Base-by-base conservation (phyloP, 2,797 vertebrate species). In the Myotis planiceps region DNA sequence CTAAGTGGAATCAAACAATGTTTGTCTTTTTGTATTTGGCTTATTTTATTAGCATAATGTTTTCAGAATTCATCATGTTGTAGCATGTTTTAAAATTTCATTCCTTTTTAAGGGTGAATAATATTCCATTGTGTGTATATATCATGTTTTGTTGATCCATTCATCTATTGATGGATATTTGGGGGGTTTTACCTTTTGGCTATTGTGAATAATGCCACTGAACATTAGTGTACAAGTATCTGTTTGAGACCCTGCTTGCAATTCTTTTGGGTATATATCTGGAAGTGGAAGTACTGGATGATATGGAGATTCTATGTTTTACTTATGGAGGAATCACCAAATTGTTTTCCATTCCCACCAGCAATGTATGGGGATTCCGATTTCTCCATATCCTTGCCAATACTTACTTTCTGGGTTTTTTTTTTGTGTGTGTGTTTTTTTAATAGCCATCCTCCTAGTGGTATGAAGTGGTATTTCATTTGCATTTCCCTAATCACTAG, bases 71-170 rank as follows among this genome's bases (percentile, higher is more conserved):
- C 65, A 32, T 83, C 32, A 39, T 82, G 68, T 60, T 69, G 47
- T 51, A 79, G 49, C 34, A 4, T 55, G 21, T 74, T 10, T 68
- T 78, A 60, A 53, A 92, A 55, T 92, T 83, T 81, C 60, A 81
- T 95, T 60, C n/a, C 34, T 85, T 84, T 82, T 51, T 82, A 55
- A 90, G 63, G 23, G 29, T 82, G 39, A 90, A 23, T 79, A n/a
- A 60, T 49, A 68, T 37, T 88, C 39, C 5, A 19, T 42, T 45
- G 4, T 27, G 6, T 49, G 7, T 69, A 6, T n/a, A 8, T 55
- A 34, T 63, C 19, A 29, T 60, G n/a, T 94, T 63, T 95, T 47
- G 60, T 72, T 42, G 76, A 29, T 42, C 21, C 23, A 2, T 66
- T 66, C 34, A 47, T 53, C 42, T 76, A 1, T 71, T 75, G 60